Conservation (phyloP, 2,113 vertebrate species). For the Lonchura striata region DNA sequence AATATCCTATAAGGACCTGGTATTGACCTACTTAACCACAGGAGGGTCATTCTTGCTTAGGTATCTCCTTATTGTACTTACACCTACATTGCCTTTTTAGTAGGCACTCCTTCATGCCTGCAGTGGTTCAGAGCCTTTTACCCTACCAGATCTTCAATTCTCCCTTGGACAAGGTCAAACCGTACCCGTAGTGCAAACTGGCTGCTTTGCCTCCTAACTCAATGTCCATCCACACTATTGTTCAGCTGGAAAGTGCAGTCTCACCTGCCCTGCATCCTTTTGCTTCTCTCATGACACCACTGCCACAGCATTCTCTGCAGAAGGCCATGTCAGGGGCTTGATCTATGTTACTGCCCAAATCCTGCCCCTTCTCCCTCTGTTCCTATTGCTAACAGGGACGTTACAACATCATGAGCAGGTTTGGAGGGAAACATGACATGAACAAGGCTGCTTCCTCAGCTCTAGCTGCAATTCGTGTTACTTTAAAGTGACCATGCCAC, state of each 20-base stretch:
- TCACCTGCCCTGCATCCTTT: not conserved
- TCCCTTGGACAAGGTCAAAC: not conserved
- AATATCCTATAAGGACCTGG: not conserved
- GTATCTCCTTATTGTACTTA: not conserved
- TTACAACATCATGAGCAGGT: not conserved
- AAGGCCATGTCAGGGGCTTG: not conserved
- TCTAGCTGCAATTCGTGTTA: not conserved
- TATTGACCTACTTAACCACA: not conserved
- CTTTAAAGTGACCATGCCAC: not conserved
- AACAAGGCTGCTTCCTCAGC: not conserved
- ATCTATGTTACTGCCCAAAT: not conserved
- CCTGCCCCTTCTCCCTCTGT: not conserved
- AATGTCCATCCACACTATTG: not conserved
- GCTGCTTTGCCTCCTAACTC: not conserved
- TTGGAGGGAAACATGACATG: rapidly evolving
- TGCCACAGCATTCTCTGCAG: not conserved
- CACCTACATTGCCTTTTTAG: not conserved
- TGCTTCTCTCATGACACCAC: not conserved
- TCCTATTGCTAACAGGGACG: too few relatives aligned
- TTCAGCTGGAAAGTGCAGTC: not conserved
- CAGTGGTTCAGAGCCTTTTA: not conserved
- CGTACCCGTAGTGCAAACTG: not conserved
- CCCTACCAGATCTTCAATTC: not conserved
- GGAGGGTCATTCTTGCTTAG: not conserved
- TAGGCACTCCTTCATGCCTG: not conserved